Percentiles rank a stretch among this genome's conserved stretches.
These are phyloP conservation scores for Pterophyllum scalare DNA, from an alignment of 2,113 vertebrate genomes.

Conservation along the genomic window DNA sequence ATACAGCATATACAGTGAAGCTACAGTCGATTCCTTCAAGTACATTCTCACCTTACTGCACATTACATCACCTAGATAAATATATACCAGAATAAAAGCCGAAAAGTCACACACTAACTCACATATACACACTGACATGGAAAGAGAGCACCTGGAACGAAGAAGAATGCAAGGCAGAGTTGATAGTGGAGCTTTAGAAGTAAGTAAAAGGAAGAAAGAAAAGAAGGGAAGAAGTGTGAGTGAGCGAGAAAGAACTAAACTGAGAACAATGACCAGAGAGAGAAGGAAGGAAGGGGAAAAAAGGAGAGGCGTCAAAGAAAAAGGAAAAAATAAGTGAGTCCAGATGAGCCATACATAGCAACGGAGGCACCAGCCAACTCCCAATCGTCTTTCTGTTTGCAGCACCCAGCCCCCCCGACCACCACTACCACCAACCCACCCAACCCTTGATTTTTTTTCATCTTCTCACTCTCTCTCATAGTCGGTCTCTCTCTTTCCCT, in stretches of 20 bases:
- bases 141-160: not conserved
- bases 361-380: constrained; percentile 60
- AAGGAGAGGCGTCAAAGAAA: constrained; percentile 56
- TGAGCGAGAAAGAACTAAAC: constrained; percentile 36
- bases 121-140: not conserved
- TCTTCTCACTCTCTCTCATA: constrained; percentile 23
- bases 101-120: not conserved
- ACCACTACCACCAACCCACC: not conserved
- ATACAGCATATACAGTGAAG: not conserved
- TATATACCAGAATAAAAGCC: constrained; percentile 3
- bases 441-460: constrained; percentile 2
- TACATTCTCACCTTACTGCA: constrained; percentile 13
- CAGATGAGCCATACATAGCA: constrained; percentile 68
- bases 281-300: constrained; percentile 4
- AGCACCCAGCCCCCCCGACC: not conserved
- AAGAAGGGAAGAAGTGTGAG: not conserved
- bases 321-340: constrained; percentile 56
- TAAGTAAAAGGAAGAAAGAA: not conserved
- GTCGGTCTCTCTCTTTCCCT: constrained; percentile 24
- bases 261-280: constrained; percentile 40
- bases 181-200: not conserved
- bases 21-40: not conserved
- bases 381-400: constrained; percentile 41
- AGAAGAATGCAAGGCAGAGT: not conserved
- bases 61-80: constrained; percentile 18